Evolutionary conservation across 2,113 vertebrate genomes (phyloP).

Genomic region (Elachura formosa): DNA sequence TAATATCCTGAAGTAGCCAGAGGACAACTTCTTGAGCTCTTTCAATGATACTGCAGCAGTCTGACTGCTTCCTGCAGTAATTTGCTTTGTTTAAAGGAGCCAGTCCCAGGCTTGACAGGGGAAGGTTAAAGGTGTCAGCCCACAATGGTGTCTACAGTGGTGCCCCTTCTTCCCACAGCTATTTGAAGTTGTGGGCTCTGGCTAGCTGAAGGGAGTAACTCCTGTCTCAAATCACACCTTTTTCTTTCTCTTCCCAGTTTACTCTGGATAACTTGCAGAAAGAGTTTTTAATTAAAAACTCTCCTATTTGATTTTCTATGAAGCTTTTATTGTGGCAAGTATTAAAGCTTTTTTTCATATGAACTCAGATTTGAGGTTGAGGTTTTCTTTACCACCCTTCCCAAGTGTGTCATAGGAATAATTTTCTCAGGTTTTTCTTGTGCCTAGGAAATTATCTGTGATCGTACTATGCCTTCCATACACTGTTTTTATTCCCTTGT

Average conservation of each 20-base stretch:
- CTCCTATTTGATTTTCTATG: not conserved
- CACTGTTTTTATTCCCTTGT: not conserved
- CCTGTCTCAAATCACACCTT: not conserved
- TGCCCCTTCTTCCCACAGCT: not conserved
- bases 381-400: not conserved
- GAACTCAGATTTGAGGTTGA: not conserved
- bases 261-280: not conserved
- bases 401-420: not conserved
- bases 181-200: not conserved
- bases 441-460: not conserved
- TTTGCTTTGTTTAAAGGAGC: not conserved
- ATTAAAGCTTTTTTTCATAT: not conserved
- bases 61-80: not conserved
- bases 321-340: not conserved
- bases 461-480: not conserved
- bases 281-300: not conserved
- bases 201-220: not conserved
- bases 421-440: not conserved
- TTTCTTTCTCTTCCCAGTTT: not conserved
- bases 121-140: not conserved
- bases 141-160: accelerated
- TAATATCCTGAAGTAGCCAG: not conserved
- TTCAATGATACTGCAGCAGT: not conserved
- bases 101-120: not conserved
- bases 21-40: not conserved